Conservation (phyloP, 2,888 invertebrate species). For the Mesorhabditis spiculigera region DNA sequence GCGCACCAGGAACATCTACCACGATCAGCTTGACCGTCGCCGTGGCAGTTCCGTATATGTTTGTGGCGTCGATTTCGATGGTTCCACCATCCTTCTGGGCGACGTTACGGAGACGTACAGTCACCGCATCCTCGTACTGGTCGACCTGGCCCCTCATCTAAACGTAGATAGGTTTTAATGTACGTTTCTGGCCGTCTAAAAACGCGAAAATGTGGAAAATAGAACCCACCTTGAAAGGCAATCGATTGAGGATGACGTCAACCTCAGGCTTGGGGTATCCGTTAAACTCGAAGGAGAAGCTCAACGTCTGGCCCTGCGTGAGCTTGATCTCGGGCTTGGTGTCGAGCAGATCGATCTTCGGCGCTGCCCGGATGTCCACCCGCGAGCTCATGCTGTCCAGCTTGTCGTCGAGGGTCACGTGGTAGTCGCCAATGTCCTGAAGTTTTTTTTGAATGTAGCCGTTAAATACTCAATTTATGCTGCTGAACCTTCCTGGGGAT, state of each 20-base stretch:
- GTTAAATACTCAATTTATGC: no score
- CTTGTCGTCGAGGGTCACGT: background rate
- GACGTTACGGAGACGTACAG: slow-evolving; percentile 8
- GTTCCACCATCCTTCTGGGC: slow-evolving; percentile 8
- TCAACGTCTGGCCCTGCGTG: slow-evolving; percentile 9
- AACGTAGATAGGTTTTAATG: background rate
- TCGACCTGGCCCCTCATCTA: slow-evolving; percentile 11
- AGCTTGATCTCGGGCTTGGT: slow-evolving; percentile 7
- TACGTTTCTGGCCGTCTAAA: no score
- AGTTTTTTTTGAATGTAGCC: no score
- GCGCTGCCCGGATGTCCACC: background rate
- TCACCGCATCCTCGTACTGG: slow-evolving; percentile 12
- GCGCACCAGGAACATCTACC: slow-evolving; percentile 13
- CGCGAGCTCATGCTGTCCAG: background rate
- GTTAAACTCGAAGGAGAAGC: slow-evolving; percentile 8
- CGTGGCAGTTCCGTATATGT: background rate
- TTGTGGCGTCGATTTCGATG: slow-evolving; percentile 9
- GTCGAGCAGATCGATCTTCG: background rate
- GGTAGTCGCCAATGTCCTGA: background rate
- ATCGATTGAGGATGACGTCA: slow-evolving; percentile 12
- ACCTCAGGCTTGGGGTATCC: slow-evolving; percentile 12
- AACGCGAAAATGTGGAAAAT: no score
- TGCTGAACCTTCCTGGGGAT: no score
- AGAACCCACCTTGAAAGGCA: background rate
- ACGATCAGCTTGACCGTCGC: slow-evolving; percentile 10